phyloP scores from a whole-genome alignment of 2,888 invertebrate species.

The Poecilus cupreus region DNA sequence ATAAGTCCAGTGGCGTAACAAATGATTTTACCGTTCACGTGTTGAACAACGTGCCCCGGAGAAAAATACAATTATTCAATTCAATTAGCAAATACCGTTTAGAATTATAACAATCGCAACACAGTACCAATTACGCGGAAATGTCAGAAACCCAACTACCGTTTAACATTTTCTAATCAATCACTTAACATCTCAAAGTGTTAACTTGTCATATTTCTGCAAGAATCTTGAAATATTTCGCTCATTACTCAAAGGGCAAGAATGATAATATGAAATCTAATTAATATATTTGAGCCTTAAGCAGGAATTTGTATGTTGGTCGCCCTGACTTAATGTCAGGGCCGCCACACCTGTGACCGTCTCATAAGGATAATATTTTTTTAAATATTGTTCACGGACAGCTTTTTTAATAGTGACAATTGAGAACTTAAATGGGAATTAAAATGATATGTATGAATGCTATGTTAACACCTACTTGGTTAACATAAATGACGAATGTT shows the following conservation, averaged over 20 bases:
- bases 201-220: not conserved
- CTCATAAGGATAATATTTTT: conserved; percentile 28
- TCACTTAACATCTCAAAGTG: conserved; percentile 2
- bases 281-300: conserved; percentile 19
- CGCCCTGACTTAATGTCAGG: conserved; percentile 31
- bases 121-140: conserved; percentile 21
- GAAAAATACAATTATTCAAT: conserved; percentile 40
- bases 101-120: conserved; percentile 36
- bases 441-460: not conserved
- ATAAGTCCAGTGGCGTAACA: conserved; percentile 26
- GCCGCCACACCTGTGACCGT: conserved; percentile 7
- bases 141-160: conserved; percentile 37
- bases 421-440: not conserved
- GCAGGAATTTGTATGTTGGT: conserved; percentile 22
- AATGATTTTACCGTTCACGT: conserved; percentile 21
- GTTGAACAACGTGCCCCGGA: conserved; percentile 32
- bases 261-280: not conserved
- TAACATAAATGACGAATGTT: not conserved
- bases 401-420: not conserved
- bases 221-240: not conserved
- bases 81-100: conserved; percentile 46
- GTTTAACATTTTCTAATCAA: conserved; percentile 36
- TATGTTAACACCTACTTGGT: not conserved
- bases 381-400: conserved; percentile 12
- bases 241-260: not conserved